Percentiles rank a stretch among this genome's conserved stretches.
phyloP scores from a whole-genome alignment of 2,113 vertebrate genomes.

The Tetrao urogallus region DNA sequence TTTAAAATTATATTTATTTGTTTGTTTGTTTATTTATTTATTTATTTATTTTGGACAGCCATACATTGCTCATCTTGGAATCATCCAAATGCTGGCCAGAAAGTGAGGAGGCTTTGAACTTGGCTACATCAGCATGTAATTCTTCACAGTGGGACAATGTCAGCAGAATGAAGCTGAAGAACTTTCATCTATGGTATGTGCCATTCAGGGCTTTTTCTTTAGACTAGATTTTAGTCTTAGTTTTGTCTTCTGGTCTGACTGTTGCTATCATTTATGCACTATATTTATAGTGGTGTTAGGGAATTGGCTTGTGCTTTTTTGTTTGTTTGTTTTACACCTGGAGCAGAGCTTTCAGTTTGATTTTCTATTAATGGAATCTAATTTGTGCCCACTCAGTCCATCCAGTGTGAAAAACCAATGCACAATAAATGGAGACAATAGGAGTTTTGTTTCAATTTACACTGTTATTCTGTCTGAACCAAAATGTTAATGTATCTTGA shows the following conservation, averaged over 20 bases:
- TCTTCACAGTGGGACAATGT: not conserved
- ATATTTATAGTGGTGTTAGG: not conserved
- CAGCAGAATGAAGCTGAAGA: not conserved
- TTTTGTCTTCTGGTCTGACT: not conserved
- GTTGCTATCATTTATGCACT: fast-evolving
- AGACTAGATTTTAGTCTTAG: not conserved
- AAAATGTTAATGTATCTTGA: not conserved
- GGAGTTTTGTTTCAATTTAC: not conserved
- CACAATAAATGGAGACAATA: not conserved
- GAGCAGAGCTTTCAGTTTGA: not conserved
- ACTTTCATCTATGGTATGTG: fast-evolving
- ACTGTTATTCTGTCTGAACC: not conserved
- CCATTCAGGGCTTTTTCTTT: not conserved
- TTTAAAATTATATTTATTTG: too few species aligned
- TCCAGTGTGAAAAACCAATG: not conserved
- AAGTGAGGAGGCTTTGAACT: not conserved
- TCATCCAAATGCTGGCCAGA: not conserved
- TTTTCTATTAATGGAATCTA: not conserved
- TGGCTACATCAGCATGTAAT: not conserved
- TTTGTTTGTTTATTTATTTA: too few species aligned
- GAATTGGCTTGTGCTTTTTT: not conserved
- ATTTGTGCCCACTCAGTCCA: not conserved
- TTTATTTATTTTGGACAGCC: not conserved
- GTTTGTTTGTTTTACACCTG: not conserved
- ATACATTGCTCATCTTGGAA: fast-evolving